Base-by-base conservation (phyloP, 2,888 invertebrate genomes). In the Corythucha ciliata region DNA sequence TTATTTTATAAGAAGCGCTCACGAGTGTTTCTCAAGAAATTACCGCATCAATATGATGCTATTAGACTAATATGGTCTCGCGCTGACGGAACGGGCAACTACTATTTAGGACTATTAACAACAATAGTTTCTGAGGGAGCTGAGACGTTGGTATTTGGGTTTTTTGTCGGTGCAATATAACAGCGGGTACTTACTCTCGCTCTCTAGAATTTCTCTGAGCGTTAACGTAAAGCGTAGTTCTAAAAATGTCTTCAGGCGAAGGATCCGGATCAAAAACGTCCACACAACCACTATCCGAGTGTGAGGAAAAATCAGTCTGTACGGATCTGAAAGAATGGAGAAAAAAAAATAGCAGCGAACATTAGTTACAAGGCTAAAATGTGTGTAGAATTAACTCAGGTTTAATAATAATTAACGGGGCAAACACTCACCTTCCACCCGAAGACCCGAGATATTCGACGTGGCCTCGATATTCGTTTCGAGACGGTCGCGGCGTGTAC, bases 391-490 rank as follows among this genome's bases (percentile, higher is more conserved):
- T 40, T 20, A 10, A 36, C 10, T 8, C 10, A 36, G 14, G 37
- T 39, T 20, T 20, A 21, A 36, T 29, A 18, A 33, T 4, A 29
- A 29, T 29, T 29, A 10, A 10, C 29, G 10, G 29, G 29, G 29
- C 29, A 29, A 29, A n/a, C 14, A 74, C 69, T 58, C 76, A 72
- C 51, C 80, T 70, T 4, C 78, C 78, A 25, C 78, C 78, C 57
- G 76, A 76, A 32, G 75, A 75, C 24, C 78, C 79, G 60, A 78
- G 77, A 65, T 79, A 80, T 64, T 79, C 79, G 25, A 71, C 69
- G 55, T 68, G 56, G 36, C 57, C 53, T 47, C 56, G 49, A 49
- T 51, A 55, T 44, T 58, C 48, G 51, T 48, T 50, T 24, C 56
- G 48, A 47, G 53, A 49, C 27, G 48, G 53, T 25, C 53, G 20